Evolutionary conservation across 2,797 vertebrate species (phyloP).

Genomic region (Petrocephalus schoutedeni): DNA sequence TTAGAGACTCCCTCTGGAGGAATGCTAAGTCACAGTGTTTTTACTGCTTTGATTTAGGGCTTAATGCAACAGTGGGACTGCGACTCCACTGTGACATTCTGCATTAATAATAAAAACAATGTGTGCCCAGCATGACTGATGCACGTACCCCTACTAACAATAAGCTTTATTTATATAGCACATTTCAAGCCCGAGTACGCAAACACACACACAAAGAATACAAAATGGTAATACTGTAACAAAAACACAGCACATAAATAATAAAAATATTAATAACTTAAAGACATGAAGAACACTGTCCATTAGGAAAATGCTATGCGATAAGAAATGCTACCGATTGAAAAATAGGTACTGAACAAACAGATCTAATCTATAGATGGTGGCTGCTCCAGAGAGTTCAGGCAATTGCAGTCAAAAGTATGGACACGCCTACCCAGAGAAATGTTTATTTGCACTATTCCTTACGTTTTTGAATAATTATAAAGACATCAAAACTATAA

Average conservation of each 20-base stretch:
- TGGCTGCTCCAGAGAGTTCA: not conserved
- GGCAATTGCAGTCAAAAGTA: not conserved
- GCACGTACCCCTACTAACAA: not conserved
- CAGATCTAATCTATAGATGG: not conserved
- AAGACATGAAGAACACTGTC: no score
- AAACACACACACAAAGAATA: not conserved
- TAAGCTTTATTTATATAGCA: not conserved
- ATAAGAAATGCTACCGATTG: not conserved
- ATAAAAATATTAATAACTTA: no score
- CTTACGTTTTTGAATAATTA: not conserved
- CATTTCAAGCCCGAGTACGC: not conserved
- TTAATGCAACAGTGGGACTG: no score
- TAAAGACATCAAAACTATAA: not conserved
- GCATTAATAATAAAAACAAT: not conserved
- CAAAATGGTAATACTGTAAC: no score
- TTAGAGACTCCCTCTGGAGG: not conserved
- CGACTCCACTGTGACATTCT: not conserved
- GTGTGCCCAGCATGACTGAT: not conserved
- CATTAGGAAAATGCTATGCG: no score
- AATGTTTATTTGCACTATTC: not conserved
- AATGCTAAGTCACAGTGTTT: not conserved
- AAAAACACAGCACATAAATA: no score
- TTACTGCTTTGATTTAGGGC: not conserved
- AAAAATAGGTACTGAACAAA: not conserved
- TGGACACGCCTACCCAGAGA: not conserved